Base-by-base conservation (phyloP, 2,888 invertebrate species). In the Oxyscelio sp. region DNA sequence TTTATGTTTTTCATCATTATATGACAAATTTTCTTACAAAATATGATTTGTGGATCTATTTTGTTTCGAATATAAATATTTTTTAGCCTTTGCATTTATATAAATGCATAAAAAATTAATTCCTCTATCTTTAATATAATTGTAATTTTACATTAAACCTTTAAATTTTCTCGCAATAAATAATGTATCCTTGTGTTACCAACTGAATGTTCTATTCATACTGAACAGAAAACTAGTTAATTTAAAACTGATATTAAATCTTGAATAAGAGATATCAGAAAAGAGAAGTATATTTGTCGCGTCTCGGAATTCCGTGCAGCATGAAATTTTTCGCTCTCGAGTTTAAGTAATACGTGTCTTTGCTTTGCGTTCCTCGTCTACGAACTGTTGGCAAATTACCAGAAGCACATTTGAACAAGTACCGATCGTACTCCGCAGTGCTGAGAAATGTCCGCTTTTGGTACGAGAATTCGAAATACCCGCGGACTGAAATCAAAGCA, bases 371-470 rank as follows among this genome's bases (percentile, higher is more conserved):
- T 74, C 24, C 70, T 63, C 65, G 79, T 79, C 74, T 79, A 54
- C 65, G 74, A 75, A 50, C 43, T 54, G 65, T 80, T 84, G 84
- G 84, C 84, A 84, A 84, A 84, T 84, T 80, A 80, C 84, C 84
- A 84, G 70, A 84, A 84, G 79, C 75, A 80, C 79, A 84, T 80
- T 80, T 84, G 80, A 65, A 73, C 83, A 61, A 73, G 83, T 66
- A 83, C 71, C 77, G 78, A 73, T 84, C 71, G 65, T 75, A 48
- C 70, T 70, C 68, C 48, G 71, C 61, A 70, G 66, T 73, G 71
- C 74, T 68, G 77, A 79, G 48, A 80, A 80, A 80, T 77, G 68
- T 66, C 75, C 73, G 71, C 71, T 80, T 83, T 84, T 66, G 78
- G 83, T 59, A 68, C 52, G 52, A 43, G 66, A 80, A 70, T 84